Conservation (phyloP, 2,113 vertebrate genomes). For the Nothocercus nigrocapillus region DNA sequence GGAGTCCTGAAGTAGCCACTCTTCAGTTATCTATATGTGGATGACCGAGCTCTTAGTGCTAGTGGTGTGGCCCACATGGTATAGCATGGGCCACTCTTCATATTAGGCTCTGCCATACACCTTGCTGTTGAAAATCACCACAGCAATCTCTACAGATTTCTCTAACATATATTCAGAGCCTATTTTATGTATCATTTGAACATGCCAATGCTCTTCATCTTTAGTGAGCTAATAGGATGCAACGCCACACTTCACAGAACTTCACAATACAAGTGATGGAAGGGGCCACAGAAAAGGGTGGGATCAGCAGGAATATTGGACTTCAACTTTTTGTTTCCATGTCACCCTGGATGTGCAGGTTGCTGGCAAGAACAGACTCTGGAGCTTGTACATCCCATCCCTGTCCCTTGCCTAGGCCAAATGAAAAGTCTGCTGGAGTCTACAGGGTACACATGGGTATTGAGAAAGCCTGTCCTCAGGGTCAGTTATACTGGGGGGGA, state of each 20-base stretch:
- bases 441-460: not conserved
- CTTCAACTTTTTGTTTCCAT: not conserved
- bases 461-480: not conserved
- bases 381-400: not conserved
- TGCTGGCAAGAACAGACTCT: not conserved
- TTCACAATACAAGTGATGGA: not conserved
- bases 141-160: not conserved
- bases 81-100: not conserved
- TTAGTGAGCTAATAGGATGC: not conserved
- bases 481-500: not conserved
- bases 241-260: not conserved
- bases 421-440: not conserved
- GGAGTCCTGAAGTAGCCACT: not conserved
- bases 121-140: not conserved
- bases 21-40: not conserved
- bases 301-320: not conserved
- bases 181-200: not conserved
- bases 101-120: not conserved
- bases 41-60: not conserved
- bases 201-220: not conserved
- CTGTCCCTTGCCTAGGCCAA: not conserved
- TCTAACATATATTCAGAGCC: not conserved
- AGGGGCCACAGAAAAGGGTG: not conserved
- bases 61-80: not conserved
- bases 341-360: not conserved